These are phyloP conservation scores for Ichneumon xanthorius DNA, from an alignment of 2,888 invertebrate genomes.

Conservation along the genomic window DNA sequence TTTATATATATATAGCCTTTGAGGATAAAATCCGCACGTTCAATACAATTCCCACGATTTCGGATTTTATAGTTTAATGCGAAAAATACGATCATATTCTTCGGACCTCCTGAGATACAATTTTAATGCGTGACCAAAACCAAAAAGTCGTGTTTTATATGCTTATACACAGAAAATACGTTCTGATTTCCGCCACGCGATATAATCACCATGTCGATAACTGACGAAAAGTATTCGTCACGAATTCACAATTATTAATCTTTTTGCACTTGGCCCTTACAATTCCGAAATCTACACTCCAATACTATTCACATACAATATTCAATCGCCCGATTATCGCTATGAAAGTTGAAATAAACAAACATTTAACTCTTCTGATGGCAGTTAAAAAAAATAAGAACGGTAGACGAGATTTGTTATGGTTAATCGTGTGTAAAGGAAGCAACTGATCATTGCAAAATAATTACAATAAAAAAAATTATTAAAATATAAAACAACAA, in stretches of 20 bases:
- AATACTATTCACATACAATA: neutral
- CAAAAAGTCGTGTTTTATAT: too few species aligned
- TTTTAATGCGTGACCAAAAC: neutral
- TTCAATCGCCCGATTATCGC: constrained; percentile 1
- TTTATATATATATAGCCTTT: neutral
- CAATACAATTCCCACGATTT: neutral
- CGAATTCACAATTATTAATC: neutral
- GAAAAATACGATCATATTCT: neutral
- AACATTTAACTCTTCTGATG: constrained; percentile 30
- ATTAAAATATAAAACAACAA: constrained; percentile 29
- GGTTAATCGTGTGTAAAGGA: constrained; percentile 18
- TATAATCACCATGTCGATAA: neutral
- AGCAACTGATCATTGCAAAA: constrained; percentile 15
- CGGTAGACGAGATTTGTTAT: constrained; percentile 31
- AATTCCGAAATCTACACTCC: neutral
- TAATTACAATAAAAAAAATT: constrained; percentile 24
- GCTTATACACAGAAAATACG: too few species aligned
- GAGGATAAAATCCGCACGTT: neutral
- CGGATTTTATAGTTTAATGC: neutral
- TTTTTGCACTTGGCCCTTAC: neutral
- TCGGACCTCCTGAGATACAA: neutral
- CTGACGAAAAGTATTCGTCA: neutral
- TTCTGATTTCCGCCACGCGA: too few species aligned
- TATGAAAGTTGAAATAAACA: constrained; percentile 16
- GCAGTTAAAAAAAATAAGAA: constrained; percentile 47